A percentile compares a stretch with the other conserved stretches of the same genome.
These are phyloP conservation scores for Atta colombica DNA, from an alignment of 1,140 invertebrate genomes.

Conservation along the genomic window DNA sequence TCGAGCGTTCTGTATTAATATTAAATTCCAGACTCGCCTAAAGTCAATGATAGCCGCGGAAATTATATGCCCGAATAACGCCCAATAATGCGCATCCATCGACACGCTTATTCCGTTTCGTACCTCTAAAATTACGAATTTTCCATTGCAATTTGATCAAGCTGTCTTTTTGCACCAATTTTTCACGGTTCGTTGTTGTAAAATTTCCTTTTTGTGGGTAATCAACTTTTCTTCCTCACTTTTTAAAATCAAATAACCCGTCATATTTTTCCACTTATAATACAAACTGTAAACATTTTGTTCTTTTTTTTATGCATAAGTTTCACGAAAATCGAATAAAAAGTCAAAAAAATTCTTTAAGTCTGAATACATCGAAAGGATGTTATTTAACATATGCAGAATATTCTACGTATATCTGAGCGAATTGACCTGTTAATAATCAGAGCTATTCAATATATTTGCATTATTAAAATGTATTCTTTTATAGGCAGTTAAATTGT, in stretches of 20 bases:
- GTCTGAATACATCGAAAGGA: background rate
- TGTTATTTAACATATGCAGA: background rate
- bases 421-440: background rate
- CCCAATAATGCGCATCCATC: conserved; percentile 14
- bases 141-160: conserved; percentile 5
- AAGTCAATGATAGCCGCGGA: conserved; percentile 13
- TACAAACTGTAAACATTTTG: background rate
- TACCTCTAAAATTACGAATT: conserved; percentile 3
- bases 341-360: background rate
- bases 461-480: background rate
- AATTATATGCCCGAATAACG: conserved; percentile 47
- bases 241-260: background rate
- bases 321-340: background rate
- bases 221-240: background rate
- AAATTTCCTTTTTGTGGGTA: background rate
- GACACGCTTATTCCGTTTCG: background rate
- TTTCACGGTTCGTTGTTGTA: background rate
- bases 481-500: background rate
- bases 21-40: conserved; percentile 69
- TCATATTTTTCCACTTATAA: background rate
- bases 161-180: background rate
- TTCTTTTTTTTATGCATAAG: background rate
- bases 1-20: conserved; percentile 73
- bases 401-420: background rate
- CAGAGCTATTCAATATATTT: background rate